phyloP scores from a whole-genome alignment of 2,113 vertebrate species.

The Typhlomys cinereus region DNA sequence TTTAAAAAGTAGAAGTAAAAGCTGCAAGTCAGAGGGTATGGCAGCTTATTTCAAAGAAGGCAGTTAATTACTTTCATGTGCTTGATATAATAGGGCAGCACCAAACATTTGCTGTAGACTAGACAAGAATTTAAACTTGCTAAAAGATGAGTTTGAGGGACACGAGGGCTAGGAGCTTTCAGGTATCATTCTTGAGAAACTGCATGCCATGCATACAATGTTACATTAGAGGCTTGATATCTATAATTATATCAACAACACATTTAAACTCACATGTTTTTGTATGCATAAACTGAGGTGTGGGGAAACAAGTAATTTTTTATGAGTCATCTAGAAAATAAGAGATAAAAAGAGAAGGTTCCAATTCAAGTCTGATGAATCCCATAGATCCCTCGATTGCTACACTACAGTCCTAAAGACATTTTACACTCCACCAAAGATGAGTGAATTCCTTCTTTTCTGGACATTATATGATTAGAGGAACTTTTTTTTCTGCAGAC shows the following conservation, averaged over 20 bases:
- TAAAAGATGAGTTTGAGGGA: background rate
- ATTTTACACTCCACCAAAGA: background rate
- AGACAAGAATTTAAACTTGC: background rate
- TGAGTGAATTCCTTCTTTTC: background rate
- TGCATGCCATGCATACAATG: background rate
- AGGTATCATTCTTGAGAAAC: background rate
- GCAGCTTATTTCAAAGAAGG: background rate
- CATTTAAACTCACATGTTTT: background rate
- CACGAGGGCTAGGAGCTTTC: background rate
- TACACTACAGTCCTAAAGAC: background rate
- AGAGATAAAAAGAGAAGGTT: background rate
- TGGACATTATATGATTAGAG: background rate
- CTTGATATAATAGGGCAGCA: background rate
- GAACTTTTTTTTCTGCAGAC: no score
- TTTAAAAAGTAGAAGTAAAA: constrained; percentile 4
- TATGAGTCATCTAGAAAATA: background rate
- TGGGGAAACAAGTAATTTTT: background rate
- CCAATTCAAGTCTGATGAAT: background rate
- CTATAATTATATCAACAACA: constrained; percentile 5
- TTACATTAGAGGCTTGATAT: background rate
- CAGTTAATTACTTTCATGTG: background rate
- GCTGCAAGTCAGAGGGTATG: background rate
- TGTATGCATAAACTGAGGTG: background rate
- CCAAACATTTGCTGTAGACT: background rate
- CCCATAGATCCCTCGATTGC: background rate